phyloP scores from a whole-genome alignment of 1,140 invertebrate genomes.

The Papilio machaon region DNA sequence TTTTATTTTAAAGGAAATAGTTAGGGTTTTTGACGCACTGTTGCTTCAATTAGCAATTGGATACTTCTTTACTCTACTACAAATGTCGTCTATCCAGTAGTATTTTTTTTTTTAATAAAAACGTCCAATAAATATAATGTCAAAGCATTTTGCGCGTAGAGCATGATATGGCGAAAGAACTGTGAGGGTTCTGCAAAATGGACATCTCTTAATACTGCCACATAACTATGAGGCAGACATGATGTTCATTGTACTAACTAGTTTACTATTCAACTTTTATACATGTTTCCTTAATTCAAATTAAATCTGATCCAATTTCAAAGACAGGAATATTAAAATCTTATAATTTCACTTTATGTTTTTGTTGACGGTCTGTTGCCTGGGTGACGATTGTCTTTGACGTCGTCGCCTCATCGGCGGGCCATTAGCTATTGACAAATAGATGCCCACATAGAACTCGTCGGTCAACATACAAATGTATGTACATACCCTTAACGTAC shows the following conservation, averaged over 20 bases:
- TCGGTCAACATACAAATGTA: constrained; percentile 54
- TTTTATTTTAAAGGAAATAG: background rate
- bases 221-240: background rate
- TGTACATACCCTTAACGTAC: constrained; percentile 54
- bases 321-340: constrained; percentile 21
- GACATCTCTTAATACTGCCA: background rate
- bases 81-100: background rate
- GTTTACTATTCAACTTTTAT: background rate
- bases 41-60: background rate
- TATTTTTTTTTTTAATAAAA: background rate
- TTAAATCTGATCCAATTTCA: background rate
- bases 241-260: too few relatives aligned
- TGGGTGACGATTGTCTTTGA: constrained; percentile 72
- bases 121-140: background rate
- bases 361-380: constrained; percentile 72
- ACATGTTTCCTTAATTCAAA: background rate
- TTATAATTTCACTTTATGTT: constrained; percentile 49
- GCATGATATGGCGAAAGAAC: background rate
- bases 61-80: background rate
- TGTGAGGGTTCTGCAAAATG: background rate
- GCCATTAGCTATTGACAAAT: constrained; percentile 78
- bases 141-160: background rate
- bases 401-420: constrained; percentile 60
- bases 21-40: background rate
- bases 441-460: constrained; percentile 58